Base-by-base conservation (phyloP, 2,113 vertebrate species). In the Pedionomus torquatus region DNA sequence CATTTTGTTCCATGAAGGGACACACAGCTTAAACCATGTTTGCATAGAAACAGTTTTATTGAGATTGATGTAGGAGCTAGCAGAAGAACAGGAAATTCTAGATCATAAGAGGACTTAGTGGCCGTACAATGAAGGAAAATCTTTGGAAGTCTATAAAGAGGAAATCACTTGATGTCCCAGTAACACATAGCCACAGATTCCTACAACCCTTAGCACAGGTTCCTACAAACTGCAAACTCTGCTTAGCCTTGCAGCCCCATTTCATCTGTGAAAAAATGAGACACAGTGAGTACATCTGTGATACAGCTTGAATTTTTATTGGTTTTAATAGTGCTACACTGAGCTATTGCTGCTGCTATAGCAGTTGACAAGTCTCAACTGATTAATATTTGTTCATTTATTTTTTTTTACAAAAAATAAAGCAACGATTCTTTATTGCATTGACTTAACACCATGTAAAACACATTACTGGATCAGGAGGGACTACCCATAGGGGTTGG, bases 11-110 rank as follows among this genome's bases (percentile, higher is more conserved):
- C 15, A 23, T 69, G 19, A 72, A 75, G 33, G 75, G 88, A 83
- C 33, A 92, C 8, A 8, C 0, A 0, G 17, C 46, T 86, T 80
- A 71, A 80, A 58, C 31, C 2, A 1, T 46, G 9, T 6, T 74
- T 93, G 30, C 39, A 54, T 0, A 0, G 17, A 61, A 14, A 15
- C 0, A 1, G 2, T 23, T 91, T 90, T 89, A 9, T 20, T 72
- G 41, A 84, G 28, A 7, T 18, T 79, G 25, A 65, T 58, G 11
- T 23, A 71, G 16, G 13, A 85, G 35, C 44, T 75, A 49, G 25
- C 16, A 81, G n/a, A 30, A 85, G 31, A 88, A 52, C 6, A 69
- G 58, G 71, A 77, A 90, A 80, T 52, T n/a, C 37, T 74, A 46
- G 11, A 43, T 77, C 13, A 16, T 46, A 58, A 63, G 25, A 69